Conservation (phyloP, 1,140 invertebrate genomes). For the Brachionus koreanus region DNA sequence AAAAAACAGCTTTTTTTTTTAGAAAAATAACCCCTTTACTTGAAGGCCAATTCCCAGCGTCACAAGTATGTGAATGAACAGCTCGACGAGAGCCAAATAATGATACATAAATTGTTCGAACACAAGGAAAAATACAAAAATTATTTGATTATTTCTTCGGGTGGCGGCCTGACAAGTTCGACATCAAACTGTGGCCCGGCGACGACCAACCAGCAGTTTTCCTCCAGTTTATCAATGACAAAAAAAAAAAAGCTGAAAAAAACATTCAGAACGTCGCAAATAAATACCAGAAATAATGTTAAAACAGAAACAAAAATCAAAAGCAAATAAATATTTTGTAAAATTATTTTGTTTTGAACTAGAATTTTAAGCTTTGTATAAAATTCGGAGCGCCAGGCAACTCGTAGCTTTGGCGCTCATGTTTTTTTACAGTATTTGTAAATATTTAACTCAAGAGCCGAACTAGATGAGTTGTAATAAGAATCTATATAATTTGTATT, state of each 20-base stretch:
- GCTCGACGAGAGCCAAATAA: background rate
- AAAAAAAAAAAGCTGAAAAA: background rate
- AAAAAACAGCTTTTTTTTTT: background rate
- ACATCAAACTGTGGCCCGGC: background rate
- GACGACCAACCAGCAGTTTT: background rate
- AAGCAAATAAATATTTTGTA: background rate
- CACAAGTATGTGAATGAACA: slow-evolving; percentile 25
- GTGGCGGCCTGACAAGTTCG: background rate
- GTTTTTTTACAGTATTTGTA: slow-evolving; percentile 6
- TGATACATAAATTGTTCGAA: slow-evolving; percentile 18
- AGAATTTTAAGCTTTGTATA: background rate
- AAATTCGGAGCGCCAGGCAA: background rate
- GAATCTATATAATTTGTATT: background rate
- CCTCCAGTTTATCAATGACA: background rate
- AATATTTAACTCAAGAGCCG: background rate
- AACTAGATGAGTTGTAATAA: slow-evolving; percentile 8
- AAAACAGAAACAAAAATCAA: background rate
- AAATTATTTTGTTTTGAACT: background rate
- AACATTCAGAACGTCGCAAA: background rate
- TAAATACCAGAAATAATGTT: background rate
- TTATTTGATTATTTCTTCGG: background rate
- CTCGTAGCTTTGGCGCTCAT: background rate
- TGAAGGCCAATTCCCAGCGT: slow-evolving; percentile 6
- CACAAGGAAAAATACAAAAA: slow-evolving; percentile 42
- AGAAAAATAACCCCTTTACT: background rate